Conservation (phyloP, 2,797 vertebrate species). For the Gambusia yucatana region DNA sequence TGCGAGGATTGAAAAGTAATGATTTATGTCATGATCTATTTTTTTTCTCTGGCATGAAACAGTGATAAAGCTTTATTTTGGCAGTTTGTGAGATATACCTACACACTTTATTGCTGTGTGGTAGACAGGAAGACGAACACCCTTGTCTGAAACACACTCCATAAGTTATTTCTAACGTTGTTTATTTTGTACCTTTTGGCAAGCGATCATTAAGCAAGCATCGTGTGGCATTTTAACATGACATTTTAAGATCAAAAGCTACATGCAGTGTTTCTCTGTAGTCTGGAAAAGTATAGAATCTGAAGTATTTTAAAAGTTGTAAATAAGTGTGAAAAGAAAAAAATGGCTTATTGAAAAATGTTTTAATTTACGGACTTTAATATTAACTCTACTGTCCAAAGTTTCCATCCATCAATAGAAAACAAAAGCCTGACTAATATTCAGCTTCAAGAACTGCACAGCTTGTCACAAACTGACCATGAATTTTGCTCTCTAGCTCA, state of each 20-base stretch:
- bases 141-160: neutral
- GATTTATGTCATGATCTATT: neutral
- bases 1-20: constrained; percentile 1
- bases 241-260: neutral
- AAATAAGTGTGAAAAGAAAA: neutral
- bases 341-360: neutral
- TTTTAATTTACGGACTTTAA: neutral
- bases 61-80: neutral
- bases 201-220: neutral
- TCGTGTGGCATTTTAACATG: neutral
- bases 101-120: neutral
- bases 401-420: neutral
- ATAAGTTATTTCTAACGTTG: neutral
- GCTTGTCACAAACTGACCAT: neutral
- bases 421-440: neutral
- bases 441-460: neutral
- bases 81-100: neutral
- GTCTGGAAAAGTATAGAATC: neutral
- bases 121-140: neutral
- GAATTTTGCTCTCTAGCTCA: neutral
- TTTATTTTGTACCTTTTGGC: neutral
- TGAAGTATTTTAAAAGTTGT: neutral
- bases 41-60: neutral
- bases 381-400: neutral
- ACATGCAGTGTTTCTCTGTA: neutral